These are phyloP conservation scores for Crambe crambe DNA, from an alignment of 37 sponge, comb jelly and placozoan genomes.

Conservation along the genomic window DNA sequence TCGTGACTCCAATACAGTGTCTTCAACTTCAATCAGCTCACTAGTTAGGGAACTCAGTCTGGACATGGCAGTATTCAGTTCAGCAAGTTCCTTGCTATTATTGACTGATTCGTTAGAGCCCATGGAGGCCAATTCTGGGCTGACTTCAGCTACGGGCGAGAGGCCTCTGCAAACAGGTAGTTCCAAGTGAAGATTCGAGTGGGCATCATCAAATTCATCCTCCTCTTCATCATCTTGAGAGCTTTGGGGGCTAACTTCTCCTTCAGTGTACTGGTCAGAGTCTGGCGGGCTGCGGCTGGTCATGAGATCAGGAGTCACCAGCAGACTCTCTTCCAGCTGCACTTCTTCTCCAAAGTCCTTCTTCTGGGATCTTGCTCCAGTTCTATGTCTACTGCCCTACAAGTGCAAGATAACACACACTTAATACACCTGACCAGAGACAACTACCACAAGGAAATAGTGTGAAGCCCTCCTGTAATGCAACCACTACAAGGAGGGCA, in stretches of 20 bases:
- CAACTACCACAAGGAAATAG: too few relatives aligned
- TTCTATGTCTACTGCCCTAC: not conserved
- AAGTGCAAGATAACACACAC: too few relatives aligned
- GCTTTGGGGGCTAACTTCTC: not conserved
- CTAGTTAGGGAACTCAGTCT: slow-evolving; percentile 8
- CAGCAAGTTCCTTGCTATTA: slow-evolving; percentile 2
- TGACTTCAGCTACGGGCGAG: slow-evolving; percentile 38
- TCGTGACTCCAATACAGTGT: slow-evolving; percentile 3
- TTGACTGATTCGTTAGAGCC: not conserved
- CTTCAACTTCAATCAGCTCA: slow-evolving; percentile 14
- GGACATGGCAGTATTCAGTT: slow-evolving; percentile 26
- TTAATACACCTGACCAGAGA: too few relatives aligned
- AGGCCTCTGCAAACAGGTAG: not conserved
- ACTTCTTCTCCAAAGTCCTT: not conserved
- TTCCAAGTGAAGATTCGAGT: not conserved
- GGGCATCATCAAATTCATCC: slow-evolving; percentile 8
- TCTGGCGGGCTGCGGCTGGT: not conserved
- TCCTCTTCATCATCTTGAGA: slow-evolving; percentile 10
- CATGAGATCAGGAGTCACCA: not conserved
- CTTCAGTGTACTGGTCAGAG: slow-evolving; percentile 6
- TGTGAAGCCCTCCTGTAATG: too few relatives aligned
- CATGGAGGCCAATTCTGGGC: slow-evolving; percentile 16
- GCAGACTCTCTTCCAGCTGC: not conserved
- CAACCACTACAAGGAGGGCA: too few relatives aligned
- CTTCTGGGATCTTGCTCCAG: not conserved